Evolutionary conservation across 35 echinoderm and acorn worm species (phyloP), one percentile per base, ranked within the genome.

Genomic region (Diadema setosum): DNA sequence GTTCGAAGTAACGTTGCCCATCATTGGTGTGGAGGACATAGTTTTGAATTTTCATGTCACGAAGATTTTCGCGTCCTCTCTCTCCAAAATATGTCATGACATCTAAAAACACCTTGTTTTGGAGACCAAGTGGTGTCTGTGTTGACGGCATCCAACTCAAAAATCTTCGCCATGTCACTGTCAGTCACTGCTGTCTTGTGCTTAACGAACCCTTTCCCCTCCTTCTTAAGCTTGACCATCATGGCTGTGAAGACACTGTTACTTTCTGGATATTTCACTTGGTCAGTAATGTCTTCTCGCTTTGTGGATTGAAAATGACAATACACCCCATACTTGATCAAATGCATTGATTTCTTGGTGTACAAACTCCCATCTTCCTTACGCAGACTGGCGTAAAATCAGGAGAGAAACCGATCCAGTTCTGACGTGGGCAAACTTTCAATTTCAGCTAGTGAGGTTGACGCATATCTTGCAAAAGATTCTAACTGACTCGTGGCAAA

Each of bases 101-200:
- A 45, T 93, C 91, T 4, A 87, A 65, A 40, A 88, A 93, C 14
- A 88, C 85, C 42, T 92, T 92, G 85, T 87, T 87, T 75, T 92
- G 84, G 3, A 92, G 75, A 45, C 84, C 73, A 5, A 42, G 3
- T 34, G 84, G 42, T 33, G 70, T 81, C 44, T 14, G 76, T 43
- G 34, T 92, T 45, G 5, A 87, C 2, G 1, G 24, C 31, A 42
- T 83, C 46, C 35, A 41, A 82, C 8, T 39, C 49, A 15, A 65
- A 58, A 48, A 93, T 93, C 59, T 87, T 86, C 9, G 58, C 76
- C 84, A 87, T 85, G 46, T 87, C 84, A 20, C 56, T 42, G 1
- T 80, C 24, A 48, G 34, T 87, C n/a, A 93, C 57, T 46, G 91
- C 39, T 20, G 35, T 87, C 49, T 82, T 93, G 43, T 91, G 89